These are phyloP conservation scores for Apis mellifera DNA, from an alignment of 1,140 invertebrate genomes.

Conservation along the genomic window Amel_HAv3.1 CM009931.2:15628501-15629000, in stretches of 20 bases:
- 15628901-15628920: neutral
- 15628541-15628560: too few relatives aligned
- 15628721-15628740: neutral
- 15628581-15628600: too few relatives aligned
- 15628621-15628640: neutral
- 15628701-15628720: neutral
- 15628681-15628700: neutral
- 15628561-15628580: too few relatives aligned
- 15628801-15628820: neutral
- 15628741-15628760: too few relatives aligned
- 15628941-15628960: neutral
- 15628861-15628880: neutral
- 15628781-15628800: conserved; percentile 11
- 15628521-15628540: neutral
- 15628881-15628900: conserved; percentile 5
- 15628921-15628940: neutral
- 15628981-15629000: too few relatives aligned
- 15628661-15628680: neutral
- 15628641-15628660: too few relatives aligned
- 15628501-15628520: neutral
- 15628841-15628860: neutral
- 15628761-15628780: neutral
- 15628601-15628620: too few relatives aligned
- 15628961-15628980: too few relatives aligned
- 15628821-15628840: neutral